A percentile compares a stretch with the other conserved stretches of the same genome.
phyloP scores from a whole-genome alignment of 2,113 vertebrate species.

The Oriolus oriolus region DNA sequence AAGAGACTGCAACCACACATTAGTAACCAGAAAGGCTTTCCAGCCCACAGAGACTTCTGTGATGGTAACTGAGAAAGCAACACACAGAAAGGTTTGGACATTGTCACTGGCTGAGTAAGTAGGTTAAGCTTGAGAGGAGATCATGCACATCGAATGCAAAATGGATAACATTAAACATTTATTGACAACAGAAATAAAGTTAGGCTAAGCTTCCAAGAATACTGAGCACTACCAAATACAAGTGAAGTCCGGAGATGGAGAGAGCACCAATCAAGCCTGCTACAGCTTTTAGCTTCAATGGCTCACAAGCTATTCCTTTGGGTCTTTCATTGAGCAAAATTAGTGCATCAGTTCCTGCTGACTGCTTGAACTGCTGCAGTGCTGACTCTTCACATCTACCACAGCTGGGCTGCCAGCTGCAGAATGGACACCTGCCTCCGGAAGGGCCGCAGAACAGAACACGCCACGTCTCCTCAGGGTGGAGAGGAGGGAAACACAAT shows the following conservation, averaged over 20 bases:
- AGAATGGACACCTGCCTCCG: neutral
- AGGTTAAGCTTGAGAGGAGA: neutral
- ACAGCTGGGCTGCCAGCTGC: neutral
- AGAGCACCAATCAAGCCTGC: neutral
- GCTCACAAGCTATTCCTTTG: neutral
- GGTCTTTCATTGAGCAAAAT: neutral
- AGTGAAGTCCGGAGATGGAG: neutral
- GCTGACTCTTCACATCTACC: neutral
- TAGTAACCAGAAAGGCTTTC: neutral
- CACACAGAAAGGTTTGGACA: neutral
- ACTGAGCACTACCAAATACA: neutral
- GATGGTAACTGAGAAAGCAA: neutral
- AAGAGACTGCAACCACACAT: neutral
- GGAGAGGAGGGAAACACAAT: neutral
- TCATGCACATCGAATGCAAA: neutral
- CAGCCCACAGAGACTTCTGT: neutral
- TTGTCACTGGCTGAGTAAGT: neutral
- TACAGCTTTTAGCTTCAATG: neutral
- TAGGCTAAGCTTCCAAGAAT: neutral
- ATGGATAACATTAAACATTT: neutral
- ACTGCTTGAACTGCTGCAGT: neutral
- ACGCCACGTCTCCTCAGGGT: neutral
- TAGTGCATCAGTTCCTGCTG: neutral
- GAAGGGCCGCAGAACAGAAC: neutral
- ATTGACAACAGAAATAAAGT: neutral